phyloP scores from a whole-genome alignment of 2,888 invertebrate genomes.

The Hypena proboscidalis region DNA sequence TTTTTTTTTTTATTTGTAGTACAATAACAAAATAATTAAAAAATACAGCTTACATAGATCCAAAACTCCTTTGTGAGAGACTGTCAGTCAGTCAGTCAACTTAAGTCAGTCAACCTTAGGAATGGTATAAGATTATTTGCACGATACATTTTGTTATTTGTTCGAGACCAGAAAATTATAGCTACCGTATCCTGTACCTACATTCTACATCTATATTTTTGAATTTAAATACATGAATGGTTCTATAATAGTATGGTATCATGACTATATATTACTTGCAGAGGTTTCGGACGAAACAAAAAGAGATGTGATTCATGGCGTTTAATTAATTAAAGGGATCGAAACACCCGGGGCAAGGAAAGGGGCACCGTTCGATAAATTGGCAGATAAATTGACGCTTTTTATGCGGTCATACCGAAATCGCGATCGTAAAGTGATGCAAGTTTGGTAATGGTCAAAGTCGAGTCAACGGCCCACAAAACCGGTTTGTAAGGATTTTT shows the following conservation, averaged over 20 bases:
- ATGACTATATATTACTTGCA: conserved; percentile 9
- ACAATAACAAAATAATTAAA: too few species aligned
- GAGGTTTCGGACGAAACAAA: conserved; percentile 20
- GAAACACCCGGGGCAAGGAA: conserved; percentile 39
- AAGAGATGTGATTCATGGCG: conserved; percentile 19
- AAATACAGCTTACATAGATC: too few species aligned
- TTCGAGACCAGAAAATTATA: too few species aligned
- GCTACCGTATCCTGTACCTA: too few species aligned
- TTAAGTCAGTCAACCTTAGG: too few species aligned
- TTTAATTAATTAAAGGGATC: conserved; percentile 54
- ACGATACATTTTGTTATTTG: too few species aligned
- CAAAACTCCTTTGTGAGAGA: too few species aligned
- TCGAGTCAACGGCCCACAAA: conserved; percentile 69
- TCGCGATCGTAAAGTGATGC: conserved; percentile 64
- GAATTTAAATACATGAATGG: too few species aligned
- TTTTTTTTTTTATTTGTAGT: too few species aligned
- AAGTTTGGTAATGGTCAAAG: conserved; percentile 68
- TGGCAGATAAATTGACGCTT: conserved; percentile 56
- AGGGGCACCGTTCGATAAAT: conserved; percentile 57
- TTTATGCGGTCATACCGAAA: conserved; percentile 55
- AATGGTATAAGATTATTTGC: too few species aligned
- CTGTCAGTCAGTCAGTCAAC: too few species aligned
- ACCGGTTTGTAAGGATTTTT: conserved; percentile 61
- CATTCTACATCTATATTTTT: too few species aligned
- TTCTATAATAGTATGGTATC: neutral